Percentiles rank a stretch among this genome's conserved stretches.
These are phyloP conservation scores for Uloborus diversus DNA, from an alignment of 1,140 invertebrate genomes.

Conservation along the genomic window DNA sequence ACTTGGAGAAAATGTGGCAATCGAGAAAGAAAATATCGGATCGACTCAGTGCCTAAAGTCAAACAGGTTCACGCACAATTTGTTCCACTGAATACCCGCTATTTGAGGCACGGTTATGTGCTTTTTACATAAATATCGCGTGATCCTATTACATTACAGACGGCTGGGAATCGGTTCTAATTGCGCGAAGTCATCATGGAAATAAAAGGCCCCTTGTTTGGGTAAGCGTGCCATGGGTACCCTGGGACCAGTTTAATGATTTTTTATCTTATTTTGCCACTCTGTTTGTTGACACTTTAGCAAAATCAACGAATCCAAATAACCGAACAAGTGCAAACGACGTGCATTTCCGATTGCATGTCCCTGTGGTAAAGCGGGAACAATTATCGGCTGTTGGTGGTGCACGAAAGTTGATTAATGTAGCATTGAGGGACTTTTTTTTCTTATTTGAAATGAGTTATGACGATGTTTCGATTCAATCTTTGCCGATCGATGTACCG, in stretches of 20 bases:
- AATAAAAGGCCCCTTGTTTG: not conserved
- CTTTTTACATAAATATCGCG: constrained; percentile 22
- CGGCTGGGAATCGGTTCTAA: constrained; percentile 1
- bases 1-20: no score
- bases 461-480: no score
- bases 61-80: constrained; percentile 43
- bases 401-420: no score
- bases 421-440: no score
- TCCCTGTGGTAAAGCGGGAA: no score
- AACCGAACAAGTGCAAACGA: not conserved
- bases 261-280: constrained; percentile 8
- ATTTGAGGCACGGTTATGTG: constrained; percentile 15
- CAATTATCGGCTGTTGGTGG: no score
- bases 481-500: no score
- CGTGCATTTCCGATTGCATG: not conserved
- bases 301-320: not conserved
- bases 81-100: constrained; percentile 23
- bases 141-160: constrained; percentile 41
- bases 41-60: no score
- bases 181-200: constrained; percentile 5
- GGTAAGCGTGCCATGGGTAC: constrained; percentile 10
- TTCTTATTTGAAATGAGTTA: no score
- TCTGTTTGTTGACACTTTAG: not conserved
- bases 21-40: no score
- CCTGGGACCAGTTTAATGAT: constrained; percentile 20